Evolutionary conservation across 2,797 vertebrate genomes (phyloP), one percentile per base, ranked within the genome.

Genomic region (Aldrovandia affinis): DNA sequence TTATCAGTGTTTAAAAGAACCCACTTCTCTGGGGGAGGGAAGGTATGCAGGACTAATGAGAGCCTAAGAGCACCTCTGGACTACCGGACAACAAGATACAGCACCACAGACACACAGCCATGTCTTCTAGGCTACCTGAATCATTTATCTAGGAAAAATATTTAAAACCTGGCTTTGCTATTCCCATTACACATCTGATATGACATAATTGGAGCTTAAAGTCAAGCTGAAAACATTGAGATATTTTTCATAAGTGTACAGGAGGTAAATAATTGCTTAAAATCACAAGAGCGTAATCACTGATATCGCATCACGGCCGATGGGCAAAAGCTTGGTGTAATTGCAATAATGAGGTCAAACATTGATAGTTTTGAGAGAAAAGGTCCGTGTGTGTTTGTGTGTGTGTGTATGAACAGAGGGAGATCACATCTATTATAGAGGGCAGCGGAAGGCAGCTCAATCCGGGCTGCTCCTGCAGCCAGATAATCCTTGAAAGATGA

Each of bases 401-500:
- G 78, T 25, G 65, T 33, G 30, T 36, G 1, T 18, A 28, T 30
- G 10, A 12, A 15, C 9, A 3, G 15, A 20, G 15, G 33, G 1
- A 39, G 30, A 70, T 30, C 2, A 39, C 36, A 33, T 70, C 65
- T 30, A 36, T 70, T 20, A 70, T 20, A 44, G 30, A 42, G 39
- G 65, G 78, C 82, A 87, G 78, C 30, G 80, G 4, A 79, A 70
- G 81, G 81, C 77, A 59, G 83, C 87, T 86, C 63, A 61, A 78
- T 33, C 44, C 81, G 86, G 68, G 36, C 85, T 82, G 84, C 82
- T 88, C 83, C 63, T 73, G 81, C 75, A 84, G 81, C 81, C 83
- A 63, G 22, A 54, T 89, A 88, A 88, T 86, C 86, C 88, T 84
- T 84, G 83, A 88, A 88, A 89, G 84, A 89, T 84, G 85, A 89